A percentile compares a stretch with the other conserved stretches of the same genome.
Evolutionary conservation across 1,140 invertebrate genomes (phyloP).

Genomic region (Calycopis cecrops): DNA sequence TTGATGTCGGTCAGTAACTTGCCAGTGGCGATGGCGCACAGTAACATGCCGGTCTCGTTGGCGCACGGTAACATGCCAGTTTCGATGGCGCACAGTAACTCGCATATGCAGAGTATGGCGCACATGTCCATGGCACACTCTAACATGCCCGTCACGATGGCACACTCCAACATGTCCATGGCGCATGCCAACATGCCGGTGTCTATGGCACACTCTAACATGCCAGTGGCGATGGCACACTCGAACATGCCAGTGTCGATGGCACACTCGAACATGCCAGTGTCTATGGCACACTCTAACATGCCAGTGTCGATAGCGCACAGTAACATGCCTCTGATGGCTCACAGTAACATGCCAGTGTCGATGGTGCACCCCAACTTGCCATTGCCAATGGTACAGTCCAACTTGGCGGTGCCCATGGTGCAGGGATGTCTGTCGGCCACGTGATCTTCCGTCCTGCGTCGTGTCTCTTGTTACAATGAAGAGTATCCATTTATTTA

Average conservation of each 20-base stretch:
- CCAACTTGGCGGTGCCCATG: background rate
- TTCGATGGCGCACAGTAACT: background rate
- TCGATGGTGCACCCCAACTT: background rate
- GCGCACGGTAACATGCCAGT: background rate
- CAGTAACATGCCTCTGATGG: background rate
- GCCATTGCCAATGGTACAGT: background rate
- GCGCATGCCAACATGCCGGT: background rate
- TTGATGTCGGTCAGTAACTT: background rate
- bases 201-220: background rate
- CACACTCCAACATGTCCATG: background rate
- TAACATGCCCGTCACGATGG: background rate
- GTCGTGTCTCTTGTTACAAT: background rate
- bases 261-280: background rate
- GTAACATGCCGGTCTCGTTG: background rate
- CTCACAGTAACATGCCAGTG: background rate
- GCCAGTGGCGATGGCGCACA: background rate
- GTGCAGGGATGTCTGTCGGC: background rate
- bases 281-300: background rate
- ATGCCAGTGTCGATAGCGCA: background rate
- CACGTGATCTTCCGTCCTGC: background rate
- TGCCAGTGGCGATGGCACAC: background rate
- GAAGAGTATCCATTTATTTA: slow-evolving; percentile 1
- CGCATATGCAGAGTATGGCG: background rate
- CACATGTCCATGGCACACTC: background rate
- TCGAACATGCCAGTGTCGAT: background rate